Evolutionary conservation across 2,888 invertebrate genomes (phyloP).

Genomic region (Altica lythri): DNA sequence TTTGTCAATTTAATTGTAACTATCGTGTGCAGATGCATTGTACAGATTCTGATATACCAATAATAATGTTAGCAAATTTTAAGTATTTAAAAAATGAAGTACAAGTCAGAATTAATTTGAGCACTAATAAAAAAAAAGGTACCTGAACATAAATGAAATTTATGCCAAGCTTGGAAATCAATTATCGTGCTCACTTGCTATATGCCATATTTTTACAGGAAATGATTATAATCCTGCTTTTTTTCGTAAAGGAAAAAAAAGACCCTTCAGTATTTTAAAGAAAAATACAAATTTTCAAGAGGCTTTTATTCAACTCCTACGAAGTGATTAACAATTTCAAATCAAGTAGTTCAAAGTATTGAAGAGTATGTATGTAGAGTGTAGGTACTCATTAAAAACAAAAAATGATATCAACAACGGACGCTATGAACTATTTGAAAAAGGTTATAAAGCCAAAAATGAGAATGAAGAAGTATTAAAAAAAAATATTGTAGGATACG

Average conservation of each 20-base stretch:
- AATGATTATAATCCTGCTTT: slow-evolving; percentile 21
- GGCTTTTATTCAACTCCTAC: slow-evolving; percentile 10
- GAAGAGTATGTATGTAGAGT: slow-evolving; percentile 14
- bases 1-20: slow-evolving; percentile 35
- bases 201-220: too few relatives aligned
- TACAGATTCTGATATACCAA: too few relatives aligned
- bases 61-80: too few relatives aligned
- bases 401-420: slow-evolving; percentile 37
- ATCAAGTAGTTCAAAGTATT: slow-evolving; percentile 5
- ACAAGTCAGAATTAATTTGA: too few relatives aligned
- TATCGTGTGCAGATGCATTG: slow-evolving; percentile 35
- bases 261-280: slow-evolving; percentile 19
- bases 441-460: slow-evolving; percentile 38
- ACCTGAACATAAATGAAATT: too few relatives aligned
- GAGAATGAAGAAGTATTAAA: slow-evolving; percentile 34
- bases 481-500: slow-evolving; percentile 33
- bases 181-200: too few relatives aligned
- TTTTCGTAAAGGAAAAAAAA: slow-evolving; percentile 20
- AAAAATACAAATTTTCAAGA: slow-evolving; percentile 25
- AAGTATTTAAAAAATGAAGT: too few relatives aligned
- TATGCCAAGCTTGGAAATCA: too few relatives aligned
- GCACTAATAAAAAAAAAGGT: too few relatives aligned
- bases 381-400: slow-evolving; percentile 33
- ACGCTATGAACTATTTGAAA: slow-evolving; percentile 40
- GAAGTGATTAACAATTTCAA: slow-evolving; percentile 9